These are phyloP conservation scores for Sebastes schlegelii DNA, from an alignment of 2,113 vertebrate species.

Conservation along the genomic window DNA sequence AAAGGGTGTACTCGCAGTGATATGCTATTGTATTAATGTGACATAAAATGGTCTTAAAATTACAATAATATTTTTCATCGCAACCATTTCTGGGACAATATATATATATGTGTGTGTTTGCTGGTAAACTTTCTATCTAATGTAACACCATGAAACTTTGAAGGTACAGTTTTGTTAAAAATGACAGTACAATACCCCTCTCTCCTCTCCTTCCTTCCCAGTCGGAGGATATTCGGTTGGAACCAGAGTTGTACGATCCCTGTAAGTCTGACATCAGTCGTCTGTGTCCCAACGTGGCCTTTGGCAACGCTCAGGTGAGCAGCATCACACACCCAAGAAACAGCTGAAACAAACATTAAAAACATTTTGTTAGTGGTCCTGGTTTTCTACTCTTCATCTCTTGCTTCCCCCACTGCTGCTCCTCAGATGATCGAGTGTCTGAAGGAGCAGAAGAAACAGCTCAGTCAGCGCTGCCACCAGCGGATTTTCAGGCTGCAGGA, in stretches of 20 bases:
- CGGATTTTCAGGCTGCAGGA: conserved; percentile 96
- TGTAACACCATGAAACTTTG: not conserved
- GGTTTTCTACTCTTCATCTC: not conserved
- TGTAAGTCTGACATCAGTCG: conserved; percentile 94
- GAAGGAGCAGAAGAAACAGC: conserved; percentile 94
- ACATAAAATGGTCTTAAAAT: too few species aligned
- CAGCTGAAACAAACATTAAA: not conserved
- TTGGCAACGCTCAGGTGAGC: conserved; percentile 93
- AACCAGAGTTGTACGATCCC: conserved; percentile 93
- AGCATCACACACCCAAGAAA: accelerated
- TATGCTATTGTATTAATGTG: too few species aligned
- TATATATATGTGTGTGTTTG: too few species aligned
- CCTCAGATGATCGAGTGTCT: conserved; percentile 90
- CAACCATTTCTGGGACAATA: too few species aligned
- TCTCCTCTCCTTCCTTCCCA: conserved; percentile 55
- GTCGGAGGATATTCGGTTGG: conserved; percentile 96
- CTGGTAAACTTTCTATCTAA: too few species aligned
- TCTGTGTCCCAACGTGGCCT: conserved; percentile 91
- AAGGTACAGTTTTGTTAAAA: too few species aligned
- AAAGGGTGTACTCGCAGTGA: too few species aligned
- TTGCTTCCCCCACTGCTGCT: not conserved
- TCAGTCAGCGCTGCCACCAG: conserved; percentile 91
- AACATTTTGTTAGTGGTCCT: not conserved
- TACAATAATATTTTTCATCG: too few species aligned
- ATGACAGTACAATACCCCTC: too few species aligned